These are phyloP conservation scores for Kudoa iwatai DNA, from an alignment of 30 jellyfish, hydroid and myxozoan genomes.

Conservation along the genomic window DNA sequence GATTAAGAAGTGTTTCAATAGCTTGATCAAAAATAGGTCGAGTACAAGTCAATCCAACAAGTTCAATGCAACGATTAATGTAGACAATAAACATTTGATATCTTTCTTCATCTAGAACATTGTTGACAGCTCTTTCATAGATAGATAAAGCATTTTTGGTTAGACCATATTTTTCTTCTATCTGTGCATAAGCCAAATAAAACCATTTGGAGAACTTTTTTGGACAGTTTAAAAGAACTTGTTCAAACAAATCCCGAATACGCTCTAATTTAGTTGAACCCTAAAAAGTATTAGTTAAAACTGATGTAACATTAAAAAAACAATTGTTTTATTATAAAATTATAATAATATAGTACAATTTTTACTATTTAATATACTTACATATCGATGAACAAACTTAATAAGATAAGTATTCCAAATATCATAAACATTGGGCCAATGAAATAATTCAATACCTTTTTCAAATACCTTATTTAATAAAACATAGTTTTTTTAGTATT, in stretches of 20 bases:
- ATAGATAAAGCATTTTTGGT: conserved; percentile 97
- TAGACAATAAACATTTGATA: conserved; percentile 32
- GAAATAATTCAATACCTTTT: conserved; percentile 51
- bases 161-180: conserved; percentile 74
- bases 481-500: too few species aligned
- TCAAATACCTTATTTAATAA: too few species aligned
- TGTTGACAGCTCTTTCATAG: conserved; percentile 44
- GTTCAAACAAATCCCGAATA: conserved; percentile 71
- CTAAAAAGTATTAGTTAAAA: too few species aligned
- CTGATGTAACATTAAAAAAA: too few species aligned
- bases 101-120: conserved; percentile 22
- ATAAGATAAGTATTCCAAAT: conserved; percentile 66
- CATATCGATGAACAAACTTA: conserved; percentile 26
- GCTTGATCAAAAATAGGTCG: conserved; percentile 69
- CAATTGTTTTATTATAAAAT: too few species aligned
- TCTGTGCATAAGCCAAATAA: conserved; percentile 40
- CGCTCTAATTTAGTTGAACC: conserved; percentile 47
- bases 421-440: conserved; percentile 77
- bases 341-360: too few species aligned
- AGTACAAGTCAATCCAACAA: conserved; percentile 73
- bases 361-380: too few species aligned
- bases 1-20: conserved; percentile 42
- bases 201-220: conserved; percentile 30
- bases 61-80: conserved; percentile 59
- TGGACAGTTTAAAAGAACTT: conserved; percentile 64